Evolutionary conservation across 2,888 invertebrate species (phyloP), one percentile per base, ranked within the genome.

Genomic region (Deroplatys truncata): DNA sequence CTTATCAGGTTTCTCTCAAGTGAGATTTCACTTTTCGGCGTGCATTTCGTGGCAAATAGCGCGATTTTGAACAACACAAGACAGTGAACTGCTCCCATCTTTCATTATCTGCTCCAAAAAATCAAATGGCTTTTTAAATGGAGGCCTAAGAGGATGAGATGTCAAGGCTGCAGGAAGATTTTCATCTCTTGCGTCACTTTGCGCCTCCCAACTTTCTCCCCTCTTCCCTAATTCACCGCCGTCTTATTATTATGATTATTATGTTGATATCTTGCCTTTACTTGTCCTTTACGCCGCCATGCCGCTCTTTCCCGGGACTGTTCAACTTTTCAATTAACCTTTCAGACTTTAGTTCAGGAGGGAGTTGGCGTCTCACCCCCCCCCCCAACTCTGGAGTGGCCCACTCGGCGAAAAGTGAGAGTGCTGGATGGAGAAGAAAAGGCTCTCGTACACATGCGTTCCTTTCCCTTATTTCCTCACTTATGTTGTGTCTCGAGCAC

Each of bases 301-400:
- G 84, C 84, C 35, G 87, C 82, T 28, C 31, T 83, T 82, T 83
- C 28, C 87, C 83, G n/a, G 56, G 83, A 83, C 82, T 35, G 87
- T 82, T 87, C 82, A 87, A 87, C 87, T 87, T 87, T 87, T 87
- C 87, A 87, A 87, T 87, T 87, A 87, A 87, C 87, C 87, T 87
- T 87, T 87, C 87, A 86, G 86, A 86, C 28, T 82, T 72, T 29
- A 72, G 86, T 86, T 86, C 72, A 87, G 87, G 31, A 82, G 87
- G 87, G 87, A 72, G 56, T n/a, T 31, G 82, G 82, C 82, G 31
- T 25, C 82, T 28, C 28, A 25, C 35, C 28, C 49, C 20, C 20
- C 1, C 56, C 25, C 56, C 56, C 56, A 72, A 25, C 56, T 25
- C 56, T 72, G 25, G 56, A 72, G 56, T 72, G 56, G 56, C 56